phyloP scores from a whole-genome alignment of 1,140 invertebrate species.

The Scaptomyza graminum region DNA sequence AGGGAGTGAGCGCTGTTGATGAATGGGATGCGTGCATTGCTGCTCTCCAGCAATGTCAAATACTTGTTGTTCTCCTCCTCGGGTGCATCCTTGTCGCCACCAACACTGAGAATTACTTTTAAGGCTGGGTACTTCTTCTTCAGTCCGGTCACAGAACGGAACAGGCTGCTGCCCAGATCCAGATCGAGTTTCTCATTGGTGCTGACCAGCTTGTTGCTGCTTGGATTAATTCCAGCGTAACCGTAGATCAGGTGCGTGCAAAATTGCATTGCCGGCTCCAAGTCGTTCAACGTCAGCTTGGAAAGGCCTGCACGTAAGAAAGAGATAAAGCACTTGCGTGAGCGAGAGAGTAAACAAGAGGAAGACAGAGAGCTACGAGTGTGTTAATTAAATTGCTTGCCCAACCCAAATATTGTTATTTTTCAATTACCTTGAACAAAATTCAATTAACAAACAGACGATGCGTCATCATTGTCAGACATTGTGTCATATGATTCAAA shows the following conservation, averaged over 20 bases:
- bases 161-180: constrained; percentile 89
- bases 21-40: constrained; percentile 89
- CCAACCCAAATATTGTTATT: constrained; percentile 16
- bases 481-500: constrained; percentile 38
- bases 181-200: constrained; percentile 89
- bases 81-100: constrained; percentile 88
- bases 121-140: constrained; percentile 89
- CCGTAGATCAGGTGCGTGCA: constrained; percentile 95
- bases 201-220: constrained; percentile 88
- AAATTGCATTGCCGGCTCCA: constrained; percentile 89
- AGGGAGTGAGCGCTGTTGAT: constrained; percentile 89
- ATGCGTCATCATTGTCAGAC: not conserved
- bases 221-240: constrained; percentile 91
- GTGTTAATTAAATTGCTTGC: constrained; percentile 1
- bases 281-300: constrained; percentile 89
- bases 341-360: not conserved
- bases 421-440: constrained; percentile 31
- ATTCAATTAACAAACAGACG: constrained; percentile 58
- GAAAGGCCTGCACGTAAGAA: constrained; percentile 87
- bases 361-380: not conserved
- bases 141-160: constrained; percentile 88
- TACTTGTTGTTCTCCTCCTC: constrained; percentile 84
- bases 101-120: constrained; percentile 91
- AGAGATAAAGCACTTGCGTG: not conserved
- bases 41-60: constrained; percentile 86